Evolutionary conservation across 1,140 invertebrate species (phyloP), one percentile per base, ranked within the genome.

Genomic region (Ips nitidus): DNA sequence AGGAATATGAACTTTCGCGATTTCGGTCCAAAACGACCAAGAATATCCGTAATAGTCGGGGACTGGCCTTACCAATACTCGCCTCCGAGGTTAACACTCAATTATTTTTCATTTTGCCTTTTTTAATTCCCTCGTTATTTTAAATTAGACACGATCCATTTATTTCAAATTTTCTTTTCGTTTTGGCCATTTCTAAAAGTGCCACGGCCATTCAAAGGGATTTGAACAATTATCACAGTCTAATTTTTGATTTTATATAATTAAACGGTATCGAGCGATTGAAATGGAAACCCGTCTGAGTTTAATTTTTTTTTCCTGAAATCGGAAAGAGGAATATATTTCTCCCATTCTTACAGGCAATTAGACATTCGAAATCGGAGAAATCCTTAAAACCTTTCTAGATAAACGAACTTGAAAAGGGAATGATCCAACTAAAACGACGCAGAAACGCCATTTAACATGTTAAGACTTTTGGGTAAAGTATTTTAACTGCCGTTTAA

Each of bases 321-420:
- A 64, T 55, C 37, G 62, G 43, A 64, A 55, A 40, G 61, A 40
- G 39, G 42, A 41, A 41, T 64, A 64, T 61, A 38, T 61, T 52
- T 53, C 52, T 55, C 22, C 62, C 62, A 53, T 64, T 64, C 62
- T 64, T 55, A 64, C 62, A 64, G 39, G 37, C 62, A 55, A 64
- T 64, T 64, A 64, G 62, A 55, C 55, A 64, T 55, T 64, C 50
- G 45, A 64, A 64, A 55, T 64, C 62, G 62, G 50, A 55, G 22
- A 37, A 64, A 64, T 64, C 62, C 62, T 64, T 64, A 55, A 64
- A 64, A 40, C 50, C 62, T 55, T 64, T 64, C 52, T 8, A 40
- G 42, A 22, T 53, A 64, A 64, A 64, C 55, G 62, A 64, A 42
- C 39, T 22, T 22, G 22, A 22, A 22, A 22, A 22, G 22, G 22